Base-by-base conservation (phyloP, 2,888 invertebrate species). In the Opisthograptis luteolata region DNA sequence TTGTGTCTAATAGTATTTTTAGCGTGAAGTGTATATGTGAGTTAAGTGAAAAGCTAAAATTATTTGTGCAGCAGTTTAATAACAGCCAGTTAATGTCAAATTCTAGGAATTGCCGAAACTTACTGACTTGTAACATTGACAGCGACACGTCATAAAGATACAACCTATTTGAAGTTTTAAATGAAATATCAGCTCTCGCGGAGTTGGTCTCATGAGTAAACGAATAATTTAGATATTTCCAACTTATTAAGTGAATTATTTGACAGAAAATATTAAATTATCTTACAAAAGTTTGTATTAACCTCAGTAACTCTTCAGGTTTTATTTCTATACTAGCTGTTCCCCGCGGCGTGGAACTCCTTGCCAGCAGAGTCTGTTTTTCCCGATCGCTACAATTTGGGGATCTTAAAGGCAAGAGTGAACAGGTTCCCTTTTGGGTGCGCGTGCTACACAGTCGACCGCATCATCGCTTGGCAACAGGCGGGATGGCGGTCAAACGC, bases 101-200 rank as follows among this genome's bases (percentile, higher is more conserved):
- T 22, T 10, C 25, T 25, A 25, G 25, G 10, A 9, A 25, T 9
- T 6, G 7, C 5, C 0, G 0, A 28, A 25, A 17, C 27, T 19
- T 19, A 4, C 27, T 30, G 1, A 12, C 10, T 28, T 13, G 0
- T 4, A 0, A 0, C 1, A 51, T 2, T 51, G 0, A 7, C 69
- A 7, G 35, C 54, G 49, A 70, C 81, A 58, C 61, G 66, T 6
- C 13, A 67, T 74, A 75, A 76, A 79, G 70, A 79, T 76, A 77
- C 69, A 77, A 78, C 73, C 82, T 81, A 73, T 78, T 82, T 76
- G 78, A 83, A 84, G 81, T 84, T 84, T 85, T 83, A 79, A 83
- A 84, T 85, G 81, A 84, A 85, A 84, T 81, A 83, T 77, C 75
- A 46, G 78, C 79, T 79, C 22, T 70, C 73, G 68, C 70, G 55